phyloP scores from a whole-genome alignment of 2,888 invertebrate genomes.

The Pseudanteris insignis region DNA sequence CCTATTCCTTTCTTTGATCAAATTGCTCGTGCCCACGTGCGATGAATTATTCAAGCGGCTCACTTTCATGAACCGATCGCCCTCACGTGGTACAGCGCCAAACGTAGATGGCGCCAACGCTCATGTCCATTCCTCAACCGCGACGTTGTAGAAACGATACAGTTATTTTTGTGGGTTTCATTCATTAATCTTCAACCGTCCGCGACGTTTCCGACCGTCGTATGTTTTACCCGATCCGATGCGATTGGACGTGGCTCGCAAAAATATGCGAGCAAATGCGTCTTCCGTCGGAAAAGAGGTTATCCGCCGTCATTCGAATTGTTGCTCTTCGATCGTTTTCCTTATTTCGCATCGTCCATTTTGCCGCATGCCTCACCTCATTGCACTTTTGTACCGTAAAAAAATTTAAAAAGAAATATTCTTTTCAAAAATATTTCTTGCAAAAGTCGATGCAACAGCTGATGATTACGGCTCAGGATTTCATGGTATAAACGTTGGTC shows the following conservation, averaged over 20 bases:
- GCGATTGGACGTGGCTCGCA: too few relatives aligned
- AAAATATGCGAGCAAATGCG: too few relatives aligned
- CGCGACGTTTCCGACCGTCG: background rate
- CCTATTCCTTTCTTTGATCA: too few relatives aligned
- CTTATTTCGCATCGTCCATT: too few relatives aligned
- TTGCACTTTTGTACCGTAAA: too few relatives aligned
- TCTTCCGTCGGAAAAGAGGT: too few relatives aligned
- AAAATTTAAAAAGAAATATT: background rate
- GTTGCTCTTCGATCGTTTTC: too few relatives aligned
- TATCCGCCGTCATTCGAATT: too few relatives aligned
- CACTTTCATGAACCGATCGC: constrained; percentile 18
- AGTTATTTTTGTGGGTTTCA: constrained; percentile 11
- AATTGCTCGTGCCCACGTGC: constrained; percentile 20
- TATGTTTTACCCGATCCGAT: too few relatives aligned
- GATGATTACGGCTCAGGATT: constrained; percentile 24
- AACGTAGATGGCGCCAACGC: constrained; percentile 20
- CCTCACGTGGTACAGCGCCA: background rate
- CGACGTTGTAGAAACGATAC: constrained; percentile 7
- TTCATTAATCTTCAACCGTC: constrained; percentile 12
- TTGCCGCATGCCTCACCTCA: too few relatives aligned
- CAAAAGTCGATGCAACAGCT: constrained; percentile 17
- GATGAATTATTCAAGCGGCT: constrained; percentile 38
- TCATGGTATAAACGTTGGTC: constrained; percentile 7
- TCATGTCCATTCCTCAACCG: background rate
- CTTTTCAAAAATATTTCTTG: background rate